phyloP scores from a whole-genome alignment of 2,888 invertebrate species.

The Lamellibrachia columna region DNA sequence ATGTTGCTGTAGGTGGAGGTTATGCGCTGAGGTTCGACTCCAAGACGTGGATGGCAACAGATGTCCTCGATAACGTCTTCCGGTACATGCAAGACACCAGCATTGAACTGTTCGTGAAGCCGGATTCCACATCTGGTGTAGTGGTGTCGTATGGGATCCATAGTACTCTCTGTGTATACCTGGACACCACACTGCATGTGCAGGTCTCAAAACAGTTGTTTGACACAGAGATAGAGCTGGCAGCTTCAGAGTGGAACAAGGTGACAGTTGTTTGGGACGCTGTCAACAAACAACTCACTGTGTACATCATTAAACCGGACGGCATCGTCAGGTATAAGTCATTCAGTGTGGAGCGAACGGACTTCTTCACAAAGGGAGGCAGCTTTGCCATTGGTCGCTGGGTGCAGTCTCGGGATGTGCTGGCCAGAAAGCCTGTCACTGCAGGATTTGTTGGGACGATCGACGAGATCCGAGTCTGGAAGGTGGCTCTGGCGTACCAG shows the following conservation, averaged over 20 bases:
- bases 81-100: constrained; percentile 36
- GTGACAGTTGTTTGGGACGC: constrained; percentile 40
- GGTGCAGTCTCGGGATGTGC: background rate
- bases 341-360: background rate
- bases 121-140: constrained; percentile 35
- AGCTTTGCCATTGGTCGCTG: constrained; percentile 17
- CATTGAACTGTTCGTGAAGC: constrained; percentile 39
- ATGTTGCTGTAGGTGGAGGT: constrained; percentile 8
- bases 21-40: constrained; percentile 23
- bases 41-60: constrained; percentile 31
- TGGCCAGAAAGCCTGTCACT: background rate
- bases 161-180: constrained; percentile 31
- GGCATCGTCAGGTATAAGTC: constrained; percentile 25
- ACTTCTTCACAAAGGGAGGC: constrained; percentile 18
- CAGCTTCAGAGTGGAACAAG: constrained; percentile 44
- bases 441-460: constrained; percentile 37
- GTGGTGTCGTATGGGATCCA: constrained; percentile 38
- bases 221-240: constrained; percentile 39
- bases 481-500: constrained; percentile 36
- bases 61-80: constrained; percentile 34
- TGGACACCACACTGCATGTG: constrained; percentile 25
- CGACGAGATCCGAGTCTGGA: constrained; percentile 45
- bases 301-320: constrained; percentile 27
- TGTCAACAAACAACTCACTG: constrained; percentile 24
- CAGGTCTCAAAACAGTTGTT: background rate